These are phyloP conservation scores for Enteromius thamalakanensis DNA, from an alignment of 2,797 vertebrate genomes.

Conservation along the genomic window DNA sequence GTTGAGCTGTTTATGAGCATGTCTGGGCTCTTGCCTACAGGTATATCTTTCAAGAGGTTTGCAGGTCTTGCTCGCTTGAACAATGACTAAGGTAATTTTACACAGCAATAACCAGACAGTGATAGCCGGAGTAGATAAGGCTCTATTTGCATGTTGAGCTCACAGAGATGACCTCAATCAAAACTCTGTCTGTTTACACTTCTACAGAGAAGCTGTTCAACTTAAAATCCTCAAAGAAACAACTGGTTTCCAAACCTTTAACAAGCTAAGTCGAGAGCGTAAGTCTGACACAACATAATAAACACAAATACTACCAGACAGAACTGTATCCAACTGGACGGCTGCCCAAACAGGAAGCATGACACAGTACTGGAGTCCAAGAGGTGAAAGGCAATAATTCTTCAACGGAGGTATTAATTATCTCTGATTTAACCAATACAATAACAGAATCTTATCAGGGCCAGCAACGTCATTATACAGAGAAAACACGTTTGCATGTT, in stretches of 20 bases:
- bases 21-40: constrained; percentile 41
- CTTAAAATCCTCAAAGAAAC: not conserved
- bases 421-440: constrained; percentile 22
- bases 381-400: constrained; percentile 24
- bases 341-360: constrained; percentile 35
- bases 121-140: constrained; percentile 45
- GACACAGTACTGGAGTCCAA: constrained; percentile 30
- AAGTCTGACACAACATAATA: constrained; percentile 22
- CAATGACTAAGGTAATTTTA: constrained; percentile 35
- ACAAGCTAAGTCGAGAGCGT: not conserved
- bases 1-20: constrained; percentile 34
- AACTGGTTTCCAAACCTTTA: not conserved
- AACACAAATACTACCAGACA: constrained; percentile 36
- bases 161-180: constrained; percentile 35
- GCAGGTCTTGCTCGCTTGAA: constrained; percentile 33
- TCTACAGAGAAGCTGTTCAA: constrained; percentile 10
- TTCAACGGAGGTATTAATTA: constrained; percentile 16
- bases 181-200: constrained; percentile 27
- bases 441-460: constrained; percentile 29
- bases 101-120: constrained; percentile 37
- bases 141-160: constrained; percentile 45
- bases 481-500: constrained; percentile 26
- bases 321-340: constrained; percentile 28
- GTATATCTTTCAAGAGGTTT: constrained; percentile 35
- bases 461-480: not conserved